These are phyloP conservation scores for Enteromius unitaeniatus DNA, from an alignment of 2,797 vertebrate species.

Conservation along the genomic window DNA sequence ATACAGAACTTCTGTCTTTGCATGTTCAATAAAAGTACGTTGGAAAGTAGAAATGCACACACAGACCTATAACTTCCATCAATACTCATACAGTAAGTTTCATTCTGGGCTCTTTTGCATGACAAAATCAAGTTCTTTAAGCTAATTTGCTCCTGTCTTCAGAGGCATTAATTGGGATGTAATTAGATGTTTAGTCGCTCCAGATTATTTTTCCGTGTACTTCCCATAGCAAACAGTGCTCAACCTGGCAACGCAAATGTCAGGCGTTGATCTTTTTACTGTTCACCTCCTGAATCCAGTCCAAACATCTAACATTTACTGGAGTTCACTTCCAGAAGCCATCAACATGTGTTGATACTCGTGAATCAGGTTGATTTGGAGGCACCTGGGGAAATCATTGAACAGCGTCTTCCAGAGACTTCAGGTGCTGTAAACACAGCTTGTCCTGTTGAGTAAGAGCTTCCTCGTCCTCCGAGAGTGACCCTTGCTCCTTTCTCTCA, in stretches of 20 bases:
- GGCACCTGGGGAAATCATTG: slow-evolving; percentile 41
- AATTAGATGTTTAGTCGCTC: slow-evolving; percentile 4
- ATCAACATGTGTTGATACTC: slow-evolving; percentile 16
- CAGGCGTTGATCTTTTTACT: slow-evolving; percentile 8
- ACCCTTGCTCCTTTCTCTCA: neutral
- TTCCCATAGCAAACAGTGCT: slow-evolving; percentile 15
- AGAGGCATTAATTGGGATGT: slow-evolving; percentile 6
- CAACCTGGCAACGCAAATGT: slow-evolving; percentile 24
- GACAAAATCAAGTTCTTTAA: neutral
- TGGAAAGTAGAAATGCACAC: neutral
- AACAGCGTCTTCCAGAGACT: slow-evolving; percentile 14
- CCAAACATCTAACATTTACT: slow-evolving; percentile 37
- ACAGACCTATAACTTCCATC: neutral
- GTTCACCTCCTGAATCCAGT: slow-evolving; percentile 4
- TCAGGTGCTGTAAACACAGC: slow-evolving; percentile 29
- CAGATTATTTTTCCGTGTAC: neutral
- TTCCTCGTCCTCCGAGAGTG: slow-evolving; percentile 1
- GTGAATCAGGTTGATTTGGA: slow-evolving; percentile 36
- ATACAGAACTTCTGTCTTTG: neutral
- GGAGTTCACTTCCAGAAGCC: slow-evolving; percentile 9
- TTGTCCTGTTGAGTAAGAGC: slow-evolving; percentile 34
- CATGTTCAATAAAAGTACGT: neutral
- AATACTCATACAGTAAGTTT: neutral
- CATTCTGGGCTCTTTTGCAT: neutral
- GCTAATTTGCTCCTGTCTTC: neutral